Evolutionary conservation across 2,888 invertebrate species (phyloP).

Genomic region (Harpalus rufipes): DNA sequence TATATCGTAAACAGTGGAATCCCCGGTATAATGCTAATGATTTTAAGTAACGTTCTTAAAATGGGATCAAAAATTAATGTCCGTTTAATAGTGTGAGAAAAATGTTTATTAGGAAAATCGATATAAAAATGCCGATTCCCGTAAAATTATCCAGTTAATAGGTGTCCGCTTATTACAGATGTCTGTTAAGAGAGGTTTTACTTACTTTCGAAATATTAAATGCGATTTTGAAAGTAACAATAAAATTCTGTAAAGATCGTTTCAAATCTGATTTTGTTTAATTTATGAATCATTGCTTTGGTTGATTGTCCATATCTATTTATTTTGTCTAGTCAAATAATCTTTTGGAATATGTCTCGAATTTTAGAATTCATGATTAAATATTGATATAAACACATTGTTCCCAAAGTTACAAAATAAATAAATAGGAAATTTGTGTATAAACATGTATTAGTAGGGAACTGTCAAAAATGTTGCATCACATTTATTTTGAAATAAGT

Average conservation of each 20-base stretch:
- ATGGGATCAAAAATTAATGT: too few relatives aligned
- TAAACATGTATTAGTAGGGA: background rate
- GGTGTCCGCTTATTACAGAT: too few relatives aligned
- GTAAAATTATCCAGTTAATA: too few relatives aligned
- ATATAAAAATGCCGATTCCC: too few relatives aligned
- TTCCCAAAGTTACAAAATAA: background rate
- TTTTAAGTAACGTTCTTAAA: too few relatives aligned
- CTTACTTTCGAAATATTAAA: too few relatives aligned
- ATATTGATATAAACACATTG: constrained; percentile 6
- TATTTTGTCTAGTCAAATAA: constrained; percentile 45
- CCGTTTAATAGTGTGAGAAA: too few relatives aligned
- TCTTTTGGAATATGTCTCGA: constrained; percentile 12
- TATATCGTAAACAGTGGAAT: too few relatives aligned
- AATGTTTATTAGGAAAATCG: too few relatives aligned
- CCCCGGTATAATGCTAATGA: too few relatives aligned
- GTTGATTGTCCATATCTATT: constrained; percentile 12
- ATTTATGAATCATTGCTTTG: constrained; percentile 31
- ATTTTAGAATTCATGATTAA: background rate
- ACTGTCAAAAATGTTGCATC: background rate
- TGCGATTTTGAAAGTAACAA: too few relatives aligned
- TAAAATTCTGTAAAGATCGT: background rate
- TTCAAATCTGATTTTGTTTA: constrained; percentile 25
- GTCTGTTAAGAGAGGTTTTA: too few relatives aligned
- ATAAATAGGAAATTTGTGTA: background rate
- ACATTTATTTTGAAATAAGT: background rate